phyloP scores from a whole-genome alignment of 2,888 invertebrate species.

The Drosophila prostipennis region DNA sequence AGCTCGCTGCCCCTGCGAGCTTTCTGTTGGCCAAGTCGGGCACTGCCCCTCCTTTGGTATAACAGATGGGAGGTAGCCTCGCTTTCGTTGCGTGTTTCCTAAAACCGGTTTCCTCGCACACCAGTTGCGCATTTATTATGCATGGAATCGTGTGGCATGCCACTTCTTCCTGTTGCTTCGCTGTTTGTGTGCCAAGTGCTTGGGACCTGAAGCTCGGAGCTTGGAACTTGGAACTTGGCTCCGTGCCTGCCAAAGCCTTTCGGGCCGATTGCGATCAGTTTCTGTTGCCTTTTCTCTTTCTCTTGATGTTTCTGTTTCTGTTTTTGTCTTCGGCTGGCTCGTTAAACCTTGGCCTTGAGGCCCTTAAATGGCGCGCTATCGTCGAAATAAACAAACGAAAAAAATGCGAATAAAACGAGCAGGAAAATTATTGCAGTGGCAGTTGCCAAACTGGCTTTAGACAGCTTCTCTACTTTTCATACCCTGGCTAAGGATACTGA shows the following conservation, averaged over 20 bases:
- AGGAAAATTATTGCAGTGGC: conserved; percentile 33
- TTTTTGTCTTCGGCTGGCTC: conserved; percentile 38
- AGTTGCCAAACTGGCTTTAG: conserved; percentile 42
- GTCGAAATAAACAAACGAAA: conserved; percentile 11
- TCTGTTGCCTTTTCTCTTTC: conserved; percentile 36
- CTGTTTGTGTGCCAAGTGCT: conserved; percentile 57
- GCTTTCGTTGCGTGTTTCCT: conserved; percentile 46
- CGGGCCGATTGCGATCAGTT: conserved; percentile 62
- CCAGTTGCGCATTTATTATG: conserved; percentile 80
- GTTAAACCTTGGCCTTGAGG: conserved; percentile 82
- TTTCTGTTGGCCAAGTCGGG: conserved; percentile 54
- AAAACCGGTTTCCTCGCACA: conserved; percentile 76
- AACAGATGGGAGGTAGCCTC: conserved; percentile 52
- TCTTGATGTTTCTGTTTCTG: conserved; percentile 30
- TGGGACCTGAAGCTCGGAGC: conserved; percentile 11
- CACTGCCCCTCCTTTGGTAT: conserved; percentile 61
- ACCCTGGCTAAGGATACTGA: conserved; percentile 7
- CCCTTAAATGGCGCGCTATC: conserved; percentile 76
- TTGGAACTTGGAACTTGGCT: conserved; percentile 22
- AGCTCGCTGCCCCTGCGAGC: conserved; percentile 10
- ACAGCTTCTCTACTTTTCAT: conserved; percentile 9
- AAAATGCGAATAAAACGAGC: conserved; percentile 9
- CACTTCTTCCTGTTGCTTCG: conserved; percentile 44
- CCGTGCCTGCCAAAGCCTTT: conserved; percentile 23
- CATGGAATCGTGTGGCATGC: conserved; percentile 51